Conservation (phyloP, 2,888 invertebrate species). For the Macroteleia sp. region DNA sequence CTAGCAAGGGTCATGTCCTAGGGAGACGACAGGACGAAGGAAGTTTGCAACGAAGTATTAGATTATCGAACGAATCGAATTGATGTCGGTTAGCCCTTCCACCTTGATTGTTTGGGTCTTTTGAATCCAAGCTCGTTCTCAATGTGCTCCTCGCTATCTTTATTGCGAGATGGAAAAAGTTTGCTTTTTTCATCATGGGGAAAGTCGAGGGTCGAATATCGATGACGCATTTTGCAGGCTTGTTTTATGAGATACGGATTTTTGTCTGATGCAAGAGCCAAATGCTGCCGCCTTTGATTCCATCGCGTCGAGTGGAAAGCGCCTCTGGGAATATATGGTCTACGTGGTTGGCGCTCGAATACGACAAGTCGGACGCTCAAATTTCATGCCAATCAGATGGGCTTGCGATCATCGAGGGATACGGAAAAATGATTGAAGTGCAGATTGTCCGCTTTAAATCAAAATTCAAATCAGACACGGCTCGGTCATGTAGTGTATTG, state of each 20-base stretch:
- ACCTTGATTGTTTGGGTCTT: constrained; percentile 46
- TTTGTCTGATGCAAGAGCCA: constrained; percentile 43
- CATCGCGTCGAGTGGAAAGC: constrained; percentile 38
- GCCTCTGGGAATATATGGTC: constrained; percentile 48
- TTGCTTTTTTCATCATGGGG: constrained; percentile 34
- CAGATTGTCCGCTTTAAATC: constrained; percentile 49
- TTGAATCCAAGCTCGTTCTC: constrained; percentile 25
- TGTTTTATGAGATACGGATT: constrained; percentile 55
- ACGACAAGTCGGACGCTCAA: constrained; percentile 37
- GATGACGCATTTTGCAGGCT: constrained; percentile 54
- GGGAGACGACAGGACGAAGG: constrained; percentile 22
- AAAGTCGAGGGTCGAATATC: constrained; percentile 56
- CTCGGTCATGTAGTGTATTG: constrained; percentile 24
- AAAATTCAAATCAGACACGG: constrained; percentile 49
- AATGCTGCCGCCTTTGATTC: constrained; percentile 56
- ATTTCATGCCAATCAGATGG: constrained; percentile 53
- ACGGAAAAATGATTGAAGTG: constrained; percentile 39
- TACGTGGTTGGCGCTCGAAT: constrained; percentile 37
- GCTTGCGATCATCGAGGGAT: constrained; percentile 49
- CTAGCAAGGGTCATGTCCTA: constrained; percentile 26
- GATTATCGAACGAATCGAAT: constrained; percentile 55
- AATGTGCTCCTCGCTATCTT: constrained; percentile 19
- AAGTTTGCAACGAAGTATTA: constrained; percentile 43
- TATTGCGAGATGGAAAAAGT: constrained; percentile 55
- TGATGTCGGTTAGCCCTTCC: constrained; percentile 46